Conservation (phyloP, 2,797 vertebrate species). For the Hemitrygon akajei region DNA sequence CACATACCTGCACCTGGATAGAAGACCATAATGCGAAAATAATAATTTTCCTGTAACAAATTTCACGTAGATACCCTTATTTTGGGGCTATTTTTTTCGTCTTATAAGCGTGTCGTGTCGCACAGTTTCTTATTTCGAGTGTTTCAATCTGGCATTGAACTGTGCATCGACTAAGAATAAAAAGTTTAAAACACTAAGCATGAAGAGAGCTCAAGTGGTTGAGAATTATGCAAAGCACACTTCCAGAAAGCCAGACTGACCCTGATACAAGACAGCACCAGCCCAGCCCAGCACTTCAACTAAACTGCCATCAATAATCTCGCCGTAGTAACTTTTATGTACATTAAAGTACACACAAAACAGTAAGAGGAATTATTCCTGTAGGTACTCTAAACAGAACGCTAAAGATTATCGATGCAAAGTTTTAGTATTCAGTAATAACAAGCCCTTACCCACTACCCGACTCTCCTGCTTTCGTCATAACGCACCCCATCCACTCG, state of each 20-base stretch:
- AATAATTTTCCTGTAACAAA: too few species aligned
- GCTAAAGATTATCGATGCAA: neutral
- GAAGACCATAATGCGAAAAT: neutral
- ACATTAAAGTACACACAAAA: neutral
- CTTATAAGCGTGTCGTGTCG: too few species aligned
- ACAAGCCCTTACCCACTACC: neutral
- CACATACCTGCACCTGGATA: neutral
- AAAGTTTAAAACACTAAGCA: neutral
- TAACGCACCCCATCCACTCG: too few species aligned
- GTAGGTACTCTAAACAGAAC: neutral
- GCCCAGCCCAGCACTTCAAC: neutral
- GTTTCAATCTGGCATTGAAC: neutral
- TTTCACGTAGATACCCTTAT: neutral
- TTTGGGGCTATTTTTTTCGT: neutral
- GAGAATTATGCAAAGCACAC: neutral
- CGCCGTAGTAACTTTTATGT: neutral
- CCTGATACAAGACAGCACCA: neutral
- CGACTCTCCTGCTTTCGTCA: too few species aligned
- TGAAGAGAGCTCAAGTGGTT: neutral
- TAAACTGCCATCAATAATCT: neutral
- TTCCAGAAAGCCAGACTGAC: neutral
- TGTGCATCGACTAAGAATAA: too few species aligned
- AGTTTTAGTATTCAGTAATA: neutral
- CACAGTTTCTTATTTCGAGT: neutral
- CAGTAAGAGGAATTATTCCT: neutral